These are phyloP conservation scores for Daktulosphaira vitifoliae DNA, from an alignment of 1,140 invertebrate genomes.

Conservation along the genomic window DNA sequence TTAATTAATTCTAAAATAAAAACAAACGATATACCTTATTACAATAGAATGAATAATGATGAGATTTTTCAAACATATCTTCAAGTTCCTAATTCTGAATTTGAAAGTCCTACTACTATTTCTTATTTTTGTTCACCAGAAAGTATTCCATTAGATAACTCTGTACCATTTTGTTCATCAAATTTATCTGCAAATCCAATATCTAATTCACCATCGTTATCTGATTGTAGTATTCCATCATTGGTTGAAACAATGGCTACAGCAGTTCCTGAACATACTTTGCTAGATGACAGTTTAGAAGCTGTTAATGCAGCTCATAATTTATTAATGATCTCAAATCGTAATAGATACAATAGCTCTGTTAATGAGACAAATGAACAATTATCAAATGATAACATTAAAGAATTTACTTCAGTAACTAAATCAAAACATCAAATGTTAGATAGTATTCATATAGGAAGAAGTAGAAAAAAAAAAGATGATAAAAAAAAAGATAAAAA, in stretches of 20 bases:
- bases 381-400: not conserved
- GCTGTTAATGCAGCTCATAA: conserved; percentile 28
- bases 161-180: conserved; percentile 24
- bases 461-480: conserved; percentile 23
- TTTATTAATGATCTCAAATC: conserved; percentile 28
- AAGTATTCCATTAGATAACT: conserved; percentile 18
- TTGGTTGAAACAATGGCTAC: conserved; percentile 19
- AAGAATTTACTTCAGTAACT: too few relatives aligned
- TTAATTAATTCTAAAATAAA: too few relatives aligned
- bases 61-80: too few relatives aligned
- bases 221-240: conserved; percentile 17
- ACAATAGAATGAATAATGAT: too few relatives aligned
- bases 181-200: conserved; percentile 8
- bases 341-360: conserved; percentile 16
- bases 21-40: too few relatives aligned
- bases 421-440: not conserved
- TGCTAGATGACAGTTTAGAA: conserved; percentile 30
- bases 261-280: conserved; percentile 20
- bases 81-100: conserved; percentile 20
- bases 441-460: conserved; percentile 7
- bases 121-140: conserved; percentile 12
- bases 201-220: conserved; percentile 11
- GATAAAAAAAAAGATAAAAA: conserved; percentile 29
- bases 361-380: not conserved
- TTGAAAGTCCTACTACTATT: conserved; percentile 8